Percentiles rank a stretch among this genome's conserved stretches.
phyloP scores from a whole-genome alignment of 2,113 vertebrate genomes.

The Salvelinus fontinalis region DNA sequence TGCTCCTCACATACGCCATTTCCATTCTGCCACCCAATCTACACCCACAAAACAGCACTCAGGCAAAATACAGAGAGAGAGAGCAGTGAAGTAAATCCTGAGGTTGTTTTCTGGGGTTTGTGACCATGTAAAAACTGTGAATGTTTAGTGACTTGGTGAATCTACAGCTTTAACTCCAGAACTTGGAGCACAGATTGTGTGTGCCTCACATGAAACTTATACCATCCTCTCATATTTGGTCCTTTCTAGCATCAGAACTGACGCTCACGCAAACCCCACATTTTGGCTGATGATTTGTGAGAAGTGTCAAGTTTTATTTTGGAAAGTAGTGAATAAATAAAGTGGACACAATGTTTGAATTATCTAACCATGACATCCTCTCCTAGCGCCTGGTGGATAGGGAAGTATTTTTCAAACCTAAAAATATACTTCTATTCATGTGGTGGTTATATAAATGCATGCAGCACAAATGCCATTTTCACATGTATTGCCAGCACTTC shows the following conservation, averaged over 20 bases:
- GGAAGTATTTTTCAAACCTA: neutral
- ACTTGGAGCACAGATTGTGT: neutral
- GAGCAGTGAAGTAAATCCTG: neutral
- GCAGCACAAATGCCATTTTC: neutral
- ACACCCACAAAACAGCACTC: neutral
- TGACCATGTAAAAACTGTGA: neutral
- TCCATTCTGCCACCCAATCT: too few relatives aligned
- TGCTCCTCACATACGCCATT: too few relatives aligned
- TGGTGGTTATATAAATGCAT: constrained; percentile 19
- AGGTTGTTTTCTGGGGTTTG: neutral
- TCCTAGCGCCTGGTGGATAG: constrained; percentile 4
- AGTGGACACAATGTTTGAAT: constrained; percentile 29
- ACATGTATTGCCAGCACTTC: neutral
- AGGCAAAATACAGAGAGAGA: neutral
- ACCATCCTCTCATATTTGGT: neutral
- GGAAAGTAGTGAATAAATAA: constrained; percentile 30
- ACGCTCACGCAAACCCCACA: constrained; percentile 14
- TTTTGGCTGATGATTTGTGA: constrained; percentile 25
- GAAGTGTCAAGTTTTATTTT: constrained; percentile 33
- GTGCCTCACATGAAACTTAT: neutral
- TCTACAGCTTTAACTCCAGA: neutral
- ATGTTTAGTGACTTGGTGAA: neutral
- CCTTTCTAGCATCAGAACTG: neutral
- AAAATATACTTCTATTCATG: constrained; percentile 7
- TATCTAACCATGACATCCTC: constrained; percentile 17